These are phyloP conservation scores for Chrysodeixis includens DNA, from an alignment of 2,888 invertebrate genomes.

Conservation along the genomic window DNA sequence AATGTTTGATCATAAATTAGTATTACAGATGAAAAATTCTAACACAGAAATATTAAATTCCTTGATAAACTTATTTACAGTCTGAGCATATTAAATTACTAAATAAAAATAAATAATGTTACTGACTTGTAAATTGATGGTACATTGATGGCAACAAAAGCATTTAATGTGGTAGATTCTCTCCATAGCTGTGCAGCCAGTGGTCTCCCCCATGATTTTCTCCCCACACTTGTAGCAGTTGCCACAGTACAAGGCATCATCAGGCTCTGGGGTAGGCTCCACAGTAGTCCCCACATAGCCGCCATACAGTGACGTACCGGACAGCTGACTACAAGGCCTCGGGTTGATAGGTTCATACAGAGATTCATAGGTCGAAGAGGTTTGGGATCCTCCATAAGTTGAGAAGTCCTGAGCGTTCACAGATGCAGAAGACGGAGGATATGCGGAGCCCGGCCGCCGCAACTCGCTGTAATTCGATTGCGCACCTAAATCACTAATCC, in stretches of 20 bases:
- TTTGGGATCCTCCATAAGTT: slow-evolving; percentile 89
- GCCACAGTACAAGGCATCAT: slow-evolving; percentile 93
- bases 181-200: slow-evolving; percentile 99
- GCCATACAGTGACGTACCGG: slow-evolving; percentile 89
- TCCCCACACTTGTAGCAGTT: slow-evolving; percentile 97
- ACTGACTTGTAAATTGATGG: slow-evolving; percentile 92
- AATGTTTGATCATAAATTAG: neutral
- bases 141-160: slow-evolving; percentile 98
- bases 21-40: neutral
- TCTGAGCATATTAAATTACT: too few relatives aligned
- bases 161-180: slow-evolving; percentile 98
- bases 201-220: slow-evolving; percentile 97
- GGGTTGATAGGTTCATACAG: slow-evolving; percentile 91
- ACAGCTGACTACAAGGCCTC: slow-evolving; percentile 89
- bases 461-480: slow-evolving; percentile 91
- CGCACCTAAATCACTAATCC: slow-evolving; percentile 84
- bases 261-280: slow-evolving; percentile 93
- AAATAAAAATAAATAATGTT: neutral
- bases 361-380: slow-evolving; percentile 91
- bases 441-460: slow-evolving; percentile 89
- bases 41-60: too few relatives aligned
- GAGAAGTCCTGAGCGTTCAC: slow-evolving; percentile 88
- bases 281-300: slow-evolving; percentile 92
- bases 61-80: too few relatives aligned
- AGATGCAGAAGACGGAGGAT: slow-evolving; percentile 85